Percentiles rank a stretch among this genome's conserved stretches.
Conservation (phyloP, 2,888 invertebrate species). For the Hylaea fasciaria region DNA sequence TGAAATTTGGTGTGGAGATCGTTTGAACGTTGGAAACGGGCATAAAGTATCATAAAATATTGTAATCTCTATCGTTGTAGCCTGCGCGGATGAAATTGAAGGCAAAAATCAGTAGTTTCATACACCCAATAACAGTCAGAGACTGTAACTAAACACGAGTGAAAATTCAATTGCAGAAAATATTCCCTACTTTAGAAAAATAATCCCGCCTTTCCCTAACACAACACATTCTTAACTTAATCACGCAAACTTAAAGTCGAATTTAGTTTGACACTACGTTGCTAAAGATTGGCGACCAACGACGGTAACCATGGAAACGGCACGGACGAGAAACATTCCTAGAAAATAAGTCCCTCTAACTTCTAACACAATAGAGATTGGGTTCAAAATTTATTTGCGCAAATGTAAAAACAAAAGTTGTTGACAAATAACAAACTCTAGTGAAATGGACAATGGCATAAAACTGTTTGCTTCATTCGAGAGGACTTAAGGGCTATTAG, state of each 20-base stretch:
- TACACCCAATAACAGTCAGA: slow-evolving; percentile 5
- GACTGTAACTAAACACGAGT: slow-evolving; percentile 44
- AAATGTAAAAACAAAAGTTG: slow-evolving; percentile 45
- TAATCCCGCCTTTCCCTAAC: slow-evolving; percentile 24
- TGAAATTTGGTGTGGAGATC: too few relatives aligned
- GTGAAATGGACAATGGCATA: slow-evolving; percentile 77
- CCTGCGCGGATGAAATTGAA: too few relatives aligned
- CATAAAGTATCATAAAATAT: too few relatives aligned
- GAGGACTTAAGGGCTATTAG: slow-evolving; percentile 79
- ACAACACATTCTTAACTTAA: slow-evolving; percentile 27
- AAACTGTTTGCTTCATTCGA: slow-evolving; percentile 79
- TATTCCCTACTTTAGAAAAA: slow-evolving; percentile 39
- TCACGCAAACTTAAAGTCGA: slow-evolving; percentile 31
- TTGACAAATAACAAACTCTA: slow-evolving; percentile 65
- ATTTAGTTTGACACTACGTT: slow-evolving; percentile 34
- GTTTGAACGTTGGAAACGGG: too few relatives aligned
- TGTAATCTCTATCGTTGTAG: too few relatives aligned
- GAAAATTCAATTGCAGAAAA: slow-evolving; percentile 58
- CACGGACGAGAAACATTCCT: slow-evolving; percentile 62
- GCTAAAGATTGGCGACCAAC: slow-evolving; percentile 58
- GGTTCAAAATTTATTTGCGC: slow-evolving; percentile 42
- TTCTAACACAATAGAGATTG: slow-evolving; percentile 31
- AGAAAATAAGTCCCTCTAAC: slow-evolving; percentile 30
- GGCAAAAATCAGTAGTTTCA: background rate
- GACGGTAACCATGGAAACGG: slow-evolving; percentile 71